Evolutionary conservation across 2,113 vertebrate genomes (phyloP).

Genomic region (Rhinogobius similis): DNA sequence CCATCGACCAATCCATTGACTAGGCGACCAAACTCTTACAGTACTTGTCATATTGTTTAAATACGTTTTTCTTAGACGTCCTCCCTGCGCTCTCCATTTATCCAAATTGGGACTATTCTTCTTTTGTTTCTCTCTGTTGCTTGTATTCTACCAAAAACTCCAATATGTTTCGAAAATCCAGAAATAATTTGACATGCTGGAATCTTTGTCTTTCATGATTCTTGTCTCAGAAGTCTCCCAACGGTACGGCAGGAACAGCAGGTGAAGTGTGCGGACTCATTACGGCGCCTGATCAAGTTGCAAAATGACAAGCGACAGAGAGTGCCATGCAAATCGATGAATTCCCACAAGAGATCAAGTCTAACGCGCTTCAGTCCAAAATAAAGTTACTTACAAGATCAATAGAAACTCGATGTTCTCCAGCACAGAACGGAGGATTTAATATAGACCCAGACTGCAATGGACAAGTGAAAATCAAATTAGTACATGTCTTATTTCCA

Average conservation of each 20-base stretch:
- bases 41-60: too few species aligned
- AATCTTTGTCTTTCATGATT: not conserved
- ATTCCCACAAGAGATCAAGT: constrained; percentile 40
- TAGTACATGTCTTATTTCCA: constrained; percentile 33
- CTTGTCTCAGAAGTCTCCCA: not conserved
- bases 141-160: not conserved
- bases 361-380: constrained; percentile 41
- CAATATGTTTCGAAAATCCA: not conserved
- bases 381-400: constrained; percentile 51
- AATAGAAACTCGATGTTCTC: constrained; percentile 54
- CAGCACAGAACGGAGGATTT: constrained; percentile 15
- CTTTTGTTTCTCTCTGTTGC: not conserved
- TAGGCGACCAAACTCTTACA: too few species aligned
- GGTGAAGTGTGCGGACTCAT: not conserved
- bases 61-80: too few species aligned
- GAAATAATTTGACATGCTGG: not conserved
- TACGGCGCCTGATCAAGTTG: constrained; percentile 15
- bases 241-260: not conserved
- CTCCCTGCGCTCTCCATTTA: not conserved
- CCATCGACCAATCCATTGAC: too few species aligned
- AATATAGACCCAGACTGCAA: constrained; percentile 2
- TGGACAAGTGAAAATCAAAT: constrained; percentile 46
- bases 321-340: constrained; percentile 42
- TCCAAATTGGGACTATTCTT: too few species aligned
- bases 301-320: constrained; percentile 28